Evolutionary conservation across 2,797 vertebrate species (phyloP).

Genomic region (Falco berigora): DNA sequence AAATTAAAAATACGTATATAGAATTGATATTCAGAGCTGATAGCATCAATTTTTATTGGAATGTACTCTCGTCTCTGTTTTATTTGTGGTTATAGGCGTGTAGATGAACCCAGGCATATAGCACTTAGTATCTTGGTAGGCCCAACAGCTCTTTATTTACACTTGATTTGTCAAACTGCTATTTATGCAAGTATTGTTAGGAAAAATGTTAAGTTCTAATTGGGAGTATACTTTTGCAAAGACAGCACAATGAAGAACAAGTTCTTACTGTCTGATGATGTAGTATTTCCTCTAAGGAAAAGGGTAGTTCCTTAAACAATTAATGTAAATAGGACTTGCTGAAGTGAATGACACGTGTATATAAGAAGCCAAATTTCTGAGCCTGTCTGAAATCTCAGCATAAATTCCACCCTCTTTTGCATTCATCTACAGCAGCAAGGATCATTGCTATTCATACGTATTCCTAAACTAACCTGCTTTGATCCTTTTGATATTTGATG

Average conservation of each 20-base stretch:
- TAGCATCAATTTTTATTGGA: neutral
- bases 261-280: neutral
- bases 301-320: neutral
- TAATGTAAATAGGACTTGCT: neutral
- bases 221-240: neutral
- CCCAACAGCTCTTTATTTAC: neutral
- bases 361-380: neutral
- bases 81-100: neutral
- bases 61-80: neutral
- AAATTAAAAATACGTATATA: neutral
- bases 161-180: neutral
- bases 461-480: neutral
- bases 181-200: neutral
- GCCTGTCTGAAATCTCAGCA: neutral
- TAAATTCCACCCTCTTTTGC: neutral
- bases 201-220: neutral
- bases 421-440: neutral
- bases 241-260: neutral
- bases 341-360: rapidly evolving
- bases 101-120: neutral
- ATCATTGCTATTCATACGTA: neutral
- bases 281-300: neutral
- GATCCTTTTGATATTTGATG: neutral
- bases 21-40: constrained; percentile 1
- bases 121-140: neutral